phyloP scores from a whole-genome alignment of 1,140 invertebrate genomes.

The Whitmania pigra region DNA sequence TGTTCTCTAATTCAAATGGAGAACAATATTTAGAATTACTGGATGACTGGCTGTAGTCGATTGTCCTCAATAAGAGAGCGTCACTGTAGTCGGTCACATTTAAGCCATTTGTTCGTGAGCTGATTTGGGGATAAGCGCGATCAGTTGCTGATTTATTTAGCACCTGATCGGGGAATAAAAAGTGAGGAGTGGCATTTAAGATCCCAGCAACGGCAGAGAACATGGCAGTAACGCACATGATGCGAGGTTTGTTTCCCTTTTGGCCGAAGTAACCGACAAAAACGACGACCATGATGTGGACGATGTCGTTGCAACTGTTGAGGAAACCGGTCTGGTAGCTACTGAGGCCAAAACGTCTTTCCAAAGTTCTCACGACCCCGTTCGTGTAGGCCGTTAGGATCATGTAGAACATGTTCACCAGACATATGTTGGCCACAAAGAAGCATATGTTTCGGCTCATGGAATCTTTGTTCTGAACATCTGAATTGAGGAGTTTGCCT shows the following conservation, averaged over 20 bases:
- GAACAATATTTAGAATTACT: not conserved
- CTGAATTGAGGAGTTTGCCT: no score
- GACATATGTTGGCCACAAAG: constrained; percentile 17
- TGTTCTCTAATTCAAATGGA: not conserved
- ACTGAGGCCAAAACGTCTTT: constrained; percentile 29
- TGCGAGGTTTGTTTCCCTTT: constrained; percentile 32
- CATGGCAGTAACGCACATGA: constrained; percentile 28
- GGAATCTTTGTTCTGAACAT: no score
- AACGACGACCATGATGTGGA: constrained; percentile 30
- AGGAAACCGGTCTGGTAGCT: constrained; percentile 33
- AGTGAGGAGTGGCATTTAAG: constrained; percentile 33
- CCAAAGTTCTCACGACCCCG: constrained; percentile 21
- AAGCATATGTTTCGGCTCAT: not conserved
- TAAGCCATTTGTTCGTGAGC: no score
- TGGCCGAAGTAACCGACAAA: constrained; percentile 31
- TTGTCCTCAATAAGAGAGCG: not conserved
- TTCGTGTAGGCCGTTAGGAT: not conserved
- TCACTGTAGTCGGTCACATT: not conserved
- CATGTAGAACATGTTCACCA: constrained; percentile 19
- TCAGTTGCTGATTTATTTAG: not conserved
- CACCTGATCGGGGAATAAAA: constrained; percentile 22
- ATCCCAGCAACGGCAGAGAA: constrained; percentile 33
- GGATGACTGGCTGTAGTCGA: not conserved
- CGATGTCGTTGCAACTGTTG: constrained; percentile 35
- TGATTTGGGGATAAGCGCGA: no score